Percentiles rank a stretch among this genome's conserved stretches.
phyloP scores from a whole-genome alignment of 92 coral and sea anemone species.

The Porites divaricata region DNA sequence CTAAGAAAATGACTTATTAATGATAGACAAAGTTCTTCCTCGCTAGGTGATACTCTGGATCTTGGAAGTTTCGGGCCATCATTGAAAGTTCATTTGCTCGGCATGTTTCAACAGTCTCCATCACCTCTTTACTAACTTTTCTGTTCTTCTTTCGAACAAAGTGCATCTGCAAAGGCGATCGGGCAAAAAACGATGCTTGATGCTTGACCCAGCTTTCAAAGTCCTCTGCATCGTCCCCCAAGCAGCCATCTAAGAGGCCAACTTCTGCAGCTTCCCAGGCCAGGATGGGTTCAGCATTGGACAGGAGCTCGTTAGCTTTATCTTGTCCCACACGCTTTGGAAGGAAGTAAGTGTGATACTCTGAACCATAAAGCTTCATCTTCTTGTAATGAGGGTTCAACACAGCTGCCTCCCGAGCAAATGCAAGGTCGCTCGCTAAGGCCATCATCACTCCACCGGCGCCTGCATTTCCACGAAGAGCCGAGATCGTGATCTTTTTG shows the following conservation, averaged over 20 bases:
- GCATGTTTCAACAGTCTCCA: constrained; percentile 52
- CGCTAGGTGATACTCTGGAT: constrained; percentile 64
- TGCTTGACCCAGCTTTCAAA: constrained; percentile 46
- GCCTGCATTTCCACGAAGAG: constrained; percentile 82
- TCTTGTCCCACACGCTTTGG: constrained; percentile 67
- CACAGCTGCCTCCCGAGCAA: constrained; percentile 80
- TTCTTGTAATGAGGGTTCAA: constrained; percentile 78
- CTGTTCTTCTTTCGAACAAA: constrained; percentile 31
- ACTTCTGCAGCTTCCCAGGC: constrained; percentile 59
- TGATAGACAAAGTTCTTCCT: constrained; percentile 68
- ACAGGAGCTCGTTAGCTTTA: constrained; percentile 50
- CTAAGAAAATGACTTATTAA: background rate
- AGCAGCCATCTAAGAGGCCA: constrained; percentile 54
- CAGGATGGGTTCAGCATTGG: constrained; percentile 53
- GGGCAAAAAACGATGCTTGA: constrained; percentile 32
- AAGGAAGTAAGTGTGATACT: constrained; percentile 80
- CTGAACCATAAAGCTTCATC: constrained; percentile 79
- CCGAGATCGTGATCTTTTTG: constrained; percentile 74
- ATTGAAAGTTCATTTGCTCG: constrained; percentile 50
- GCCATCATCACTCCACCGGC: constrained; percentile 90
- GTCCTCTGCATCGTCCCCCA: constrained; percentile 38
- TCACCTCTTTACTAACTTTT: constrained; percentile 30
- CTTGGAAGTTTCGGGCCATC: constrained; percentile 69
- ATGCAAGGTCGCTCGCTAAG: constrained; percentile 76
- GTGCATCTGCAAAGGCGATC: constrained; percentile 16